Evolutionary conservation across 2,113 vertebrate genomes (phyloP).

Genomic region (Rutilus rutilus): DNA sequence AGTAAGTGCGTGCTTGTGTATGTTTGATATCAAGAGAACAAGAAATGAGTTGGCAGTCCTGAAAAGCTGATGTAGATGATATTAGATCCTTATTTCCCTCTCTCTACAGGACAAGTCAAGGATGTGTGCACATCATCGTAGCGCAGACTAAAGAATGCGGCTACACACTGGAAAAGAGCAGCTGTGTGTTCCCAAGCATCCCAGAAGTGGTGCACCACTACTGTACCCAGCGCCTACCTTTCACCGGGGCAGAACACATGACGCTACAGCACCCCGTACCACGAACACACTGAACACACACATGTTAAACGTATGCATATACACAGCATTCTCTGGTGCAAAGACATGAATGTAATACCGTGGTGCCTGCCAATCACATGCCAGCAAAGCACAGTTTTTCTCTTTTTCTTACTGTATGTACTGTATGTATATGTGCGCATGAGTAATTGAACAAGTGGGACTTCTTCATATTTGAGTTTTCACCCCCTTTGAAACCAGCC

Average conservation of each 20-base stretch:
- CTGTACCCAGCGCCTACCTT: slow-evolving; percentile 88
- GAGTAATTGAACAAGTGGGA: not conserved
- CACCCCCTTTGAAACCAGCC: slow-evolving; percentile 19
- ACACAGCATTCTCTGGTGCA: not conserved
- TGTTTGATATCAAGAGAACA: not conserved
- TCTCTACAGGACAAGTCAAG: slow-evolving; percentile 88
- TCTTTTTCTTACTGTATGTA: slow-evolving; percentile 9
- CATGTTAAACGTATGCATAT: not conserved
- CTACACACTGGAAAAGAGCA: slow-evolving; percentile 90
- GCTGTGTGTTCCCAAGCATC: slow-evolving; percentile 87
- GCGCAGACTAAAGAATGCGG: slow-evolving; percentile 92
- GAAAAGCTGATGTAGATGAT: slow-evolving; percentile 28
- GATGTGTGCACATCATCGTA: slow-evolving; percentile 96
- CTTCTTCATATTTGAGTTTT: slow-evolving; percentile 32
- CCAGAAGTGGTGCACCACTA: slow-evolving; percentile 91
- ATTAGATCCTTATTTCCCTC: not conserved
- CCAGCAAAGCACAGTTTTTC: slow-evolving; percentile 16
- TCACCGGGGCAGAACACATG: slow-evolving; percentile 96
- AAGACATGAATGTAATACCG: slow-evolving; percentile 6
- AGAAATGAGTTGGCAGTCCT: slow-evolving; percentile 28
- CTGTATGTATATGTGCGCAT: not conserved
- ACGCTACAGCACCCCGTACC: slow-evolving; percentile 86
- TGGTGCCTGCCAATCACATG: slow-evolving; percentile 1
- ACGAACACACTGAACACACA: slow-evolving; percentile 67
- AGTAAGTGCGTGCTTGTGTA: slow-evolving; percentile 78